Conservation (phyloP, 2,113 vertebrate genomes). For the Rostratula benghalensis region DNA sequence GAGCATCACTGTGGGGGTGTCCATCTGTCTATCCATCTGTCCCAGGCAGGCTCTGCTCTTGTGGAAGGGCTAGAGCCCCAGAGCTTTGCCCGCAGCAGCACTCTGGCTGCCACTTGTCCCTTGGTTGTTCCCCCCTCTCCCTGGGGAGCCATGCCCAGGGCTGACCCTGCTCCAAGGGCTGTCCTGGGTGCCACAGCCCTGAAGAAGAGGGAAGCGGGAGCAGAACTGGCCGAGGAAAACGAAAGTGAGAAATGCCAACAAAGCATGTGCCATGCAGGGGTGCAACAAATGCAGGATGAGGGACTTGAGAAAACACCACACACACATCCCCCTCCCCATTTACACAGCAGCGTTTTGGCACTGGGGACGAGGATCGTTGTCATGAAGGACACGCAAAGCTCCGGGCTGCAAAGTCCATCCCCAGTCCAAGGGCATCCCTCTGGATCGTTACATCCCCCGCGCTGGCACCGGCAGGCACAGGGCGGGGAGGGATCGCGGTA, state of each 20-base stretch:
- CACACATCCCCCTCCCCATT: no score
- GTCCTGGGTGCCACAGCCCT: rapidly evolving
- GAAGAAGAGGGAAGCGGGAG: neutral
- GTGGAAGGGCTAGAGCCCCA: neutral
- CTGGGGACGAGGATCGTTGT: no score
- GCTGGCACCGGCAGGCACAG: neutral
- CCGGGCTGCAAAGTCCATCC: neutral
- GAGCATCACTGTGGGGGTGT: neutral
- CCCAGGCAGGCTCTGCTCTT: neutral
- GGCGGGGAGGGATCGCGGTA: neutral
- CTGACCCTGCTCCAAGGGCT: rapidly evolving
- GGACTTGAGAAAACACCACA: no score
- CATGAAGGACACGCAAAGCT: rapidly evolving
- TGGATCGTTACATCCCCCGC: rapidly evolving
- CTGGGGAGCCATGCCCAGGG: rapidly evolving
- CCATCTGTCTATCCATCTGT: neutral
- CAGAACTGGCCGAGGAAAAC: neutral
- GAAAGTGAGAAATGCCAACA: neutral
- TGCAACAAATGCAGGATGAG: rapidly evolving
- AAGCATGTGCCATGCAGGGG: rapidly evolving
- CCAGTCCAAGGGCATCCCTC: neutral
- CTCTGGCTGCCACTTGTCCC: neutral
- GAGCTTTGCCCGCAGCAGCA: neutral
- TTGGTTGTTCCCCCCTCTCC: no score
- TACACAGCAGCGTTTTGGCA: neutral